Conservation (phyloP, 2,888 invertebrate genomes). For the Leptopilina myrica region DNA sequence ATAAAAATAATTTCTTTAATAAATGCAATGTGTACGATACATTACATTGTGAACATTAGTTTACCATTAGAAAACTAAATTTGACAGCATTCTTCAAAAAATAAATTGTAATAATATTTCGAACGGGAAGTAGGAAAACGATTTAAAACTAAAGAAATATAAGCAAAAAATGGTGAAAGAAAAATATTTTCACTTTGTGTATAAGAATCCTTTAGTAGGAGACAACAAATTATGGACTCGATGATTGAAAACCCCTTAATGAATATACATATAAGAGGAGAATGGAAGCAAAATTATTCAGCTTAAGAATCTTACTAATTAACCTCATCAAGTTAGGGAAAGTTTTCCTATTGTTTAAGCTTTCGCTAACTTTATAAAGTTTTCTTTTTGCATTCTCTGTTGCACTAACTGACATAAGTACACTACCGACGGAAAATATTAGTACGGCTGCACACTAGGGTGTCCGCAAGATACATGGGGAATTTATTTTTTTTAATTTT, state of each 20-base stretch:
- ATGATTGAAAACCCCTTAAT: background rate
- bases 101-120: background rate
- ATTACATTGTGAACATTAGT: background rate
- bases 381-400: background rate
- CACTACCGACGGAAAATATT: too few species aligned
- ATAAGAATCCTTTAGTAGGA: too few species aligned
- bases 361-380: background rate
- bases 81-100: conserved; percentile 9
- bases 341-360: conserved; percentile 13
- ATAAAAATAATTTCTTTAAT: too few species aligned
- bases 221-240: background rate
- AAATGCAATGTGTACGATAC: too few species aligned
- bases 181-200: background rate
- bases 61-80: conserved; percentile 7
- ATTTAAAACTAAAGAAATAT: conserved; percentile 8
- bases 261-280: background rate
- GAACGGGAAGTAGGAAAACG: background rate
- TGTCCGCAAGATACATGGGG: too few species aligned
- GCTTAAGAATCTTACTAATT: background rate
- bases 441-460: too few species aligned
- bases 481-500: too few species aligned
- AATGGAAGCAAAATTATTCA: background rate
- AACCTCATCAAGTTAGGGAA: background rate
- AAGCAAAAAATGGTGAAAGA: background rate
- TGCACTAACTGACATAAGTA: too few species aligned